Percentiles rank a stretch among this genome's conserved stretches.
These are phyloP conservation scores for Anagrus nilaparvatae DNA, from an alignment of 1,140 invertebrate genomes.

Conservation along the genomic window DNA sequence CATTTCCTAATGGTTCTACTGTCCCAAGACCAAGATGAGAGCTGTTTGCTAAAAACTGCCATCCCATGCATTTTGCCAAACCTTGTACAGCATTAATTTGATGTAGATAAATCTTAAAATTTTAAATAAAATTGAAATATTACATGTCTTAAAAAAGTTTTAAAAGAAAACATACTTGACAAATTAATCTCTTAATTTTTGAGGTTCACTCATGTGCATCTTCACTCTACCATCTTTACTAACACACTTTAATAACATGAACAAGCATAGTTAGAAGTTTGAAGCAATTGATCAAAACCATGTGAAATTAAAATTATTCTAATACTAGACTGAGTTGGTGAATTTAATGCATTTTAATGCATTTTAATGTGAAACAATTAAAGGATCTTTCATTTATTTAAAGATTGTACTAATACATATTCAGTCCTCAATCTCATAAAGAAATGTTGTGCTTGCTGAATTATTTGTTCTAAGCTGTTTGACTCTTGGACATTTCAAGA, in stretches of 20 bases:
- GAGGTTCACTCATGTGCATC: conserved; percentile 86
- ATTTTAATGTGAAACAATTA: conserved; percentile 94
- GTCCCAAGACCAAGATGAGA: conserved; percentile 78
- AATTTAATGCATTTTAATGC: conserved; percentile 89
- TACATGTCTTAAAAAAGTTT: neutral
- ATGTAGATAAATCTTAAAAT: conserved; percentile 78
- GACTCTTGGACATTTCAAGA: conserved; percentile 76
- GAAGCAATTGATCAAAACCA: conserved; percentile 71
- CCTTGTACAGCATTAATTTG: conserved; percentile 81
- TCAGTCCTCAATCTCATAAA: conserved; percentile 83
- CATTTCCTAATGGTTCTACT: conserved; percentile 84
- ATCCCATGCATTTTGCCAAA: conserved; percentile 85
- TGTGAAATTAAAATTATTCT: conserved; percentile 90
- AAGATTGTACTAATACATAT: conserved; percentile 86
- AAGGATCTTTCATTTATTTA: conserved; percentile 84
- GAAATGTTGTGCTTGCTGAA: conserved; percentile 91
- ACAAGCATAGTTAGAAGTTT: conserved; percentile 78
- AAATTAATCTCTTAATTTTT: conserved; percentile 81
- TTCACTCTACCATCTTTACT: conserved; percentile 85
- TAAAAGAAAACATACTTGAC: conserved; percentile 53
- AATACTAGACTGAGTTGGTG: conserved; percentile 82
- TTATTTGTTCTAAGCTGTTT: conserved; percentile 89
- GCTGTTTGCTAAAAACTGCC: conserved; percentile 80
- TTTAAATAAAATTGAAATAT: conserved; percentile 16
- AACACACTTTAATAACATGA: conserved; percentile 85